phyloP scores from a whole-genome alignment of 2,797 vertebrate species.

The Pseudomugil tenellus region DNA sequence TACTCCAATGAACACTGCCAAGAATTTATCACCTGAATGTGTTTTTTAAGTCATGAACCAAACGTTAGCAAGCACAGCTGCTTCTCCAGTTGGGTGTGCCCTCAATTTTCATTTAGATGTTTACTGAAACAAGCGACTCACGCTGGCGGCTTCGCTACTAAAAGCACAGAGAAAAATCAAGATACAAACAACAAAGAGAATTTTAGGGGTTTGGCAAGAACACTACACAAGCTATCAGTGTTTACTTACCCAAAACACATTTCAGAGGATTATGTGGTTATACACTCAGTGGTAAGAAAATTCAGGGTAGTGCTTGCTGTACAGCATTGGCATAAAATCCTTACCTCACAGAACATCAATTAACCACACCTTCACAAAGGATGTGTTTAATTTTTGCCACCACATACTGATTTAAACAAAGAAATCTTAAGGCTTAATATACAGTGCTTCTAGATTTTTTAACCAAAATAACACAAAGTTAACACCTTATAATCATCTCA shows the following conservation, averaged over 20 bases:
- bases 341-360: slow-evolving; percentile 76
- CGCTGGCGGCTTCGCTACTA: slow-evolving; percentile 99
- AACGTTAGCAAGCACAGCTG: slow-evolving; percentile 99
- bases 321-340: slow-evolving; percentile 68
- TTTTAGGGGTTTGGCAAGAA: slow-evolving; percentile 94
- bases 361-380: slow-evolving; percentile 47
- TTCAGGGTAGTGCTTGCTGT: slow-evolving; percentile 57
- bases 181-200: slow-evolving; percentile 99
- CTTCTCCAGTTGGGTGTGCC: slow-evolving; percentile 99
- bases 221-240: slow-evolving; percentile 92
- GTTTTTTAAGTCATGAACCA: slow-evolving; percentile 99
- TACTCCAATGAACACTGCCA: slow-evolving; percentile 99
- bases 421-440: slow-evolving; percentile 24
- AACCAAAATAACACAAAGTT: slow-evolving; percentile 11
- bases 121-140: slow-evolving; percentile 99
- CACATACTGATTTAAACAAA: slow-evolving; percentile 18
- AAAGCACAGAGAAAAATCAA: slow-evolving; percentile 99
- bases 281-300: slow-evolving; percentile 52
- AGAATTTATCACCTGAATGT: slow-evolving; percentile 99
- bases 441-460: slow-evolving; percentile 15
- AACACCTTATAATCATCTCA: slow-evolving; percentile 51
- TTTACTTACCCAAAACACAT: slow-evolving; percentile 92
- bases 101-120: slow-evolving; percentile 99
- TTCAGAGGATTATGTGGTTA: slow-evolving; percentile 51
- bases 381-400: slow-evolving; percentile 29